Evolutionary conservation across 2,888 invertebrate species (phyloP).

Genomic region (Andrena camellia): DNA sequence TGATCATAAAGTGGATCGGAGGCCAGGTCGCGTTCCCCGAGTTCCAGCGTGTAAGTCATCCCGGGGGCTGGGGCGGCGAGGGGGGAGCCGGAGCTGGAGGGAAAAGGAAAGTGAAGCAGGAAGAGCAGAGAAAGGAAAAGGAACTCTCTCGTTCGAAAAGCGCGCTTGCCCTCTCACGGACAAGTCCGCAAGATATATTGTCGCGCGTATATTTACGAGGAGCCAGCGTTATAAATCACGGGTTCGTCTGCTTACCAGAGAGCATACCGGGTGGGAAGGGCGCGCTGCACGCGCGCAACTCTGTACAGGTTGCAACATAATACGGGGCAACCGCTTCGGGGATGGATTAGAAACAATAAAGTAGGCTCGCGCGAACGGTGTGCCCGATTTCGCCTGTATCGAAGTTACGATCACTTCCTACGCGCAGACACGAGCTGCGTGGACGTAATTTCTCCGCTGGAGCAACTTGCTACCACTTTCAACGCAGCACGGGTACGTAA

Average conservation of each 20-base stretch:
- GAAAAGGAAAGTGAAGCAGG: constrained; percentile 1
- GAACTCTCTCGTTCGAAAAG: constrained; percentile 67
- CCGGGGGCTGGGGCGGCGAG: constrained; percentile 2
- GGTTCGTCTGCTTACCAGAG: constrained; percentile 74
- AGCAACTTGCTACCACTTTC: too few species aligned
- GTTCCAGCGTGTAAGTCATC: constrained; percentile 53
- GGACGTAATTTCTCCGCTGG: too few species aligned
- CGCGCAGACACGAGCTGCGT: too few species aligned
- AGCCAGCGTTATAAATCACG: constrained; percentile 75
- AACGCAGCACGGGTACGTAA: too few species aligned
- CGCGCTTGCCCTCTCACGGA: constrained; percentile 61
- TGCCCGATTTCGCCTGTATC: too few species aligned
- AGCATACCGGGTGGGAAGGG: constrained; percentile 28
- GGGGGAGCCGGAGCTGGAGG: neutral
- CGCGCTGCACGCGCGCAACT: constrained; percentile 4
- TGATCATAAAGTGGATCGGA: constrained; percentile 71
- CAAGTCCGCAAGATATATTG: constrained; percentile 67
- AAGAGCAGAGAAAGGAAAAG: constrained; percentile 29
- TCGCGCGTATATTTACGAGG: constrained; percentile 70
- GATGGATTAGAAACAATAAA: neutral
- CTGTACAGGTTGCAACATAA: neutral
- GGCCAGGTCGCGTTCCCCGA: constrained; percentile 42
- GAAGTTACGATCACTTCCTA: too few species aligned
- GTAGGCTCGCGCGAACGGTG: neutral
- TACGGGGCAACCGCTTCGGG: too few species aligned